Base-by-base conservation (phyloP, 2,113 vertebrate genomes). In the Leptodactylus fuscus region DNA sequence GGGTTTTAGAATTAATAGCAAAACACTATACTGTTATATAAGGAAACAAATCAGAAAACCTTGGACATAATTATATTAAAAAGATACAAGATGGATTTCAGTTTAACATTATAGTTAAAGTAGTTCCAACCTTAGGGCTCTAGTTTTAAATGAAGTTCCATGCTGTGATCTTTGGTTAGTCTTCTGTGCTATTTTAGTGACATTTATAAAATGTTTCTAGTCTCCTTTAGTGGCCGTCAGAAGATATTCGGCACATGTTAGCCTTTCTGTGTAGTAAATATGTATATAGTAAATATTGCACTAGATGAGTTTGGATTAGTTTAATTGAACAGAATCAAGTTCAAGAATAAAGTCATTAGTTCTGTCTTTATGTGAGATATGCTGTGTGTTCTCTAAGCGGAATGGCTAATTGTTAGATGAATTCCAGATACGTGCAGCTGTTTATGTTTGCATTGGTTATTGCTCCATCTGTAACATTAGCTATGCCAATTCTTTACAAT, bases 391-490 rank as follows among this genome's bases (percentile, higher is more conserved):
- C 46, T 62, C 67, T 78, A 32, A 51, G 73, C 65, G 46, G 46
- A 69, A 78, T 53, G 13, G 46, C 83, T 85, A 85, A 85, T 83
- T 85, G 83, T 78, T 78, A 77, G 74, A 85, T 85, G 41, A 77
- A 76, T 51, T 69, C 74, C 74, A 85, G 83, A 78, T 75, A 78
- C 60, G 53, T 65, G 74, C 83, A 85, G 73, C 83, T 85, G 83
- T 85, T 85, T 77, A 78, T 85, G 46, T 78, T 85, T 85, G 58
- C 77, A 65, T 85, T 65, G 44, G 60, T 85, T 85, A 78, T 85
- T 85, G 83, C 74, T 78, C 83, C 83, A 85, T 85, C 74, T 85
- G 83, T 85, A 85, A 76, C 44, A 51, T 27, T 67, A 41, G 48
- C 83, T 53, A 69, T 69, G 74, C 74, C 83, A 78, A 77, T 85